A percentile compares a stretch with the other conserved stretches of the same genome.
phyloP scores from a whole-genome alignment of 2,888 invertebrate genomes.

The Xestia xanthographa region DNA sequence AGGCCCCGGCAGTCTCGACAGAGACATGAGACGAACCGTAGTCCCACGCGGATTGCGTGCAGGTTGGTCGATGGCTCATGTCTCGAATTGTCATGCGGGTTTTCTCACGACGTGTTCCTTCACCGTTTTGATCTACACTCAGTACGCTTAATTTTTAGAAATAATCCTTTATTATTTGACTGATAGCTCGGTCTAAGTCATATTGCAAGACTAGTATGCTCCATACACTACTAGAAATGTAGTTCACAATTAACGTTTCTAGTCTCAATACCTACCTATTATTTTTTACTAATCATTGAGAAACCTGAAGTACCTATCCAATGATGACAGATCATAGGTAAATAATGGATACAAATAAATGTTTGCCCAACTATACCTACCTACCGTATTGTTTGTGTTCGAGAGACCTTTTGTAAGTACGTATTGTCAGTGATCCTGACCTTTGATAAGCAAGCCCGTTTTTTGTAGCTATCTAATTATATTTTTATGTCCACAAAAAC shows the following conservation, averaged over 20 bases:
- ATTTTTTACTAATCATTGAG: neutral
- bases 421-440: neutral
- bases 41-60: neutral
- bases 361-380: neutral
- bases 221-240: neutral
- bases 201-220: neutral
- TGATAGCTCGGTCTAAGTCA: neutral
- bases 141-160: neutral
- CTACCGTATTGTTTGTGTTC: neutral
- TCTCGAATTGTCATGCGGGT: neutral
- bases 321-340: neutral
- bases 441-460: conserved; percentile 1
- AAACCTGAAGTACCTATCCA: neutral
- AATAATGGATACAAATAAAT: conserved; percentile 10
- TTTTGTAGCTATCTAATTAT: conserved; percentile 32
- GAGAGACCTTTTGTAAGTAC: neutral
- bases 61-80: too few relatives aligned
- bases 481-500: conserved; percentile 24
- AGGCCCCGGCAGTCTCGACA: too few relatives aligned
- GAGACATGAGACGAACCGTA: too few relatives aligned
- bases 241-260: neutral
- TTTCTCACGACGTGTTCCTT: neutral
- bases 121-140: neutral
- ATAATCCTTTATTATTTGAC: neutral
- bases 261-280: neutral